Conservation (phyloP, 2,797 vertebrate genomes). For the Falco naumanni region DNA sequence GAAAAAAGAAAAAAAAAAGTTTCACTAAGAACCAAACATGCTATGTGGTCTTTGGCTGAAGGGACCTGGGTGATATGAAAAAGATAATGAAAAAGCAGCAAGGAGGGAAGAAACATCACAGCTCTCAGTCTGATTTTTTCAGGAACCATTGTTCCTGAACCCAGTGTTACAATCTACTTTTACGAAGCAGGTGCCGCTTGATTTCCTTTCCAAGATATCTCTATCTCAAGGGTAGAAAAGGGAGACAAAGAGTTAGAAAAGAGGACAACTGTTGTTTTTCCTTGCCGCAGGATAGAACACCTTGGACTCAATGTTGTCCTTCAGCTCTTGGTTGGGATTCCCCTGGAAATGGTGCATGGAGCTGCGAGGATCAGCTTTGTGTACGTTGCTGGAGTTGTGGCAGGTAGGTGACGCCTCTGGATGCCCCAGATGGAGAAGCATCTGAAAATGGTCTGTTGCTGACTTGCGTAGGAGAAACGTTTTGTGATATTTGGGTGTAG, state of each 20-base stretch:
- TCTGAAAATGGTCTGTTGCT: neutral
- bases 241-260: neutral
- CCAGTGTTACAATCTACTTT: neutral
- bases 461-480: neutral
- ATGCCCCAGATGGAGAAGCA: neutral
- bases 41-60: neutral
- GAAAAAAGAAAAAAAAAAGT: neutral
- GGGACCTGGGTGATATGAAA: neutral
- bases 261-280: slow-evolving; percentile 32
- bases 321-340: slow-evolving; percentile 95
- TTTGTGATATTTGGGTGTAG: neutral
- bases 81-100: neutral
- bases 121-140: neutral
- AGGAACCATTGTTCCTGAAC: neutral
- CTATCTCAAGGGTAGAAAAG: neutral
- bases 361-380: slow-evolving; percentile 91
- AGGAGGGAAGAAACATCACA: neutral
- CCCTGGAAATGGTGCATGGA: slow-evolving; percentile 97
- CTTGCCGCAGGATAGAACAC: slow-evolving; percentile 90
- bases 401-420: slow-evolving; percentile 83
- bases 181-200: neutral
- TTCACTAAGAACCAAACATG: neutral
- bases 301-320: slow-evolving; percentile 94
- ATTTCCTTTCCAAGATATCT: neutral
- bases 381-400: slow-evolving; percentile 92